Base-by-base conservation (phyloP, 2,797 vertebrate species). In the Melanogrammus aeglefinus region DNA sequence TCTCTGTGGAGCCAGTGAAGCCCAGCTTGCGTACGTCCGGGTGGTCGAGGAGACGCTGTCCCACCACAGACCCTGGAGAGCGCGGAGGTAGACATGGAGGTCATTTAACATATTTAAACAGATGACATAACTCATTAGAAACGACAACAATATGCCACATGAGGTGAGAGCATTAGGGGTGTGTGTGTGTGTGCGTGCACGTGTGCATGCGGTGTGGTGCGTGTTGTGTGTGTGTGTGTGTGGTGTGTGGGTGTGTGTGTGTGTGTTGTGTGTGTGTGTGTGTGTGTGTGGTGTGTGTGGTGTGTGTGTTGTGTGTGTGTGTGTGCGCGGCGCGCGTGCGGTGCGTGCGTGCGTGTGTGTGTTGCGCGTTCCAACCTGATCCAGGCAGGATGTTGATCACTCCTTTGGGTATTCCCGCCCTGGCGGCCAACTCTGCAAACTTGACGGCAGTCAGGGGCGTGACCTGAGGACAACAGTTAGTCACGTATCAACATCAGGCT, bases 381-480 rank as follows among this genome's bases (percentile, higher is more conserved):
- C 96, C 96, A 0, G 95, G 95, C 0, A 97, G 86, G 79, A 97
- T 94, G 76, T 97, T 97, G 38, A 97, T 73, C 14, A 96, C 96
- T 0, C 96, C 96, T 88, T 94, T 96, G 21, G 96, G 96, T 71
- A 97, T 88, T 39, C 96, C 95, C 0, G 94, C 96, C 82, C 92
- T 95, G 0, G 94, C 88, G 0, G 95, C 91, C 82, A 97, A 85
- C 79, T 97, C 96, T 0, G 95, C 95, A 87, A 97, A 96, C 87
- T 97, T 97, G 79, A 97, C 80, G 1, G 96, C 95, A 0, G 96
- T 96, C 79, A 97, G 91, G 1, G 96, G 95, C 24, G 96, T 97
- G 76, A 97, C 95, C 96, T 97, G 81, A n/a, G 70, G 31, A 72
- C 13, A 73, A 78, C 27, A 83, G 8, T 36, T 14, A 16, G 41